Evolutionary conservation across 2,113 vertebrate species (phyloP).

Genomic region (Xyrauchen texanus): DNA sequence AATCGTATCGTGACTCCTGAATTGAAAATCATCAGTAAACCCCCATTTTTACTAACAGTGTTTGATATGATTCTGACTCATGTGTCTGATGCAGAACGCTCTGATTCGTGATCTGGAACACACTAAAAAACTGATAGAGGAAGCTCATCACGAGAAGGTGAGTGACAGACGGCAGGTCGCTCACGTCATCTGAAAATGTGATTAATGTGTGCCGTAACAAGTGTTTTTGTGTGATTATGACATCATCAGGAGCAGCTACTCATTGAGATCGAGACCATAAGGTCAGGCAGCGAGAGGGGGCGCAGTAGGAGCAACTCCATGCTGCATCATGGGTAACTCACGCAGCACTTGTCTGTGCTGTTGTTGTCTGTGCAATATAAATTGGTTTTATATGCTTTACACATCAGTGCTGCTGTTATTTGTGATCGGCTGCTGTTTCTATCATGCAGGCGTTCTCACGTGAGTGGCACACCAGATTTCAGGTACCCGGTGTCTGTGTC

Average conservation of each 20-base stretch:
- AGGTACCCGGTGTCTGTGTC: constrained; percentile 83
- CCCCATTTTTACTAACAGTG: no score
- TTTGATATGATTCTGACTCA: neutral
- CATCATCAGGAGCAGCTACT: constrained; percentile 85
- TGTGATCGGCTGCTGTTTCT: neutral
- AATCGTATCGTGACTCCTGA: no score
- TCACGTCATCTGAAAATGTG: neutral
- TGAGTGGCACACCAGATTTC: constrained; percentile 90
- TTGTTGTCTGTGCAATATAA: no score
- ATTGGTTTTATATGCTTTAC: no score
- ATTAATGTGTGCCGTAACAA: neutral
- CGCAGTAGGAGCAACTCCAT: constrained; percentile 81
- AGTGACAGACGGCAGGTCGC: neutral
- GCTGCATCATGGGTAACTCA: constrained; percentile 84
- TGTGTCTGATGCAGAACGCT: constrained; percentile 78
- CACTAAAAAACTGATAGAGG: constrained; percentile 91
- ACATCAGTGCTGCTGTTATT: neutral
- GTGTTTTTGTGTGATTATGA: neutral
- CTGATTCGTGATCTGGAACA: constrained; percentile 90
- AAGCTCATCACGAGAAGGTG: constrained; percentile 95
- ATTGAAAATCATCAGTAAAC: no score
- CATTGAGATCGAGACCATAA: constrained; percentile 85
- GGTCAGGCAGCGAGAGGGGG: constrained; percentile 85
- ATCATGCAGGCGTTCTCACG: constrained; percentile 77
- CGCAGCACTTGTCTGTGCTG: constrained; percentile 48